phyloP scores from a whole-genome alignment of 2,113 vertebrate genomes.

The Leptobrachium leishanense region DNA sequence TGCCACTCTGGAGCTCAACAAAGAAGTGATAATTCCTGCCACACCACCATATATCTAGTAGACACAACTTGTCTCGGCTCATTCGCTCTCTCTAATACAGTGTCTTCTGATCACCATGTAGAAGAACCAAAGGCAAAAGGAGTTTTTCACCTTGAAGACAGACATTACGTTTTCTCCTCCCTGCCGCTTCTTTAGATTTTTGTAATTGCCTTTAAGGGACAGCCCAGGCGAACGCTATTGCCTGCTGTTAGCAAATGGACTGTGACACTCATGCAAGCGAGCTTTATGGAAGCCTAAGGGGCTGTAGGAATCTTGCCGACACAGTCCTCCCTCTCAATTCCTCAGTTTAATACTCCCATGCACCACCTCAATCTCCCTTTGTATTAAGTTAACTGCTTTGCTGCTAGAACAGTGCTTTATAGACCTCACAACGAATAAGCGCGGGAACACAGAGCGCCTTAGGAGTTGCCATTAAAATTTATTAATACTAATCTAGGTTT shows the following conservation, averaged over 20 bases:
- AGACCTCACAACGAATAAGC: background rate
- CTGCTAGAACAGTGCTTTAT: conserved; percentile 33
- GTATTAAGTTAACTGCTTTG: conserved; percentile 32
- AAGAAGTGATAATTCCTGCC: conserved; percentile 1
- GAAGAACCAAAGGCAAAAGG: conserved; percentile 8
- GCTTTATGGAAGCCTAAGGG: conserved; percentile 39
- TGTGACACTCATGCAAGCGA: conserved; percentile 33
- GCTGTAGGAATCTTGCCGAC: conserved; percentile 34
- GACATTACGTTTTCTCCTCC: background rate
- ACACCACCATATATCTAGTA: background rate
- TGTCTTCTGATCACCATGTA: conserved; percentile 9
- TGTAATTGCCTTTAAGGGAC: conserved; percentile 36
- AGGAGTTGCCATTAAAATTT: conserved; percentile 15
- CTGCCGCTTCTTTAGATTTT: conserved; percentile 24
- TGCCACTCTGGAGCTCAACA: background rate
- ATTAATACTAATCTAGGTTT: conserved; percentile 21
- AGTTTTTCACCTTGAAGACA: conserved; percentile 37
- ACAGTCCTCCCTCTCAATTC: conserved; percentile 36
- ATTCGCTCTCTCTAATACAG: background rate
- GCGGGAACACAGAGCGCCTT: background rate
- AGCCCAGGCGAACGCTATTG: conserved; percentile 22
- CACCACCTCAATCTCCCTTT: conserved; percentile 20
- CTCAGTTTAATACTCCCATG: conserved; percentile 41
- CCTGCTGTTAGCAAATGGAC: conserved; percentile 42
- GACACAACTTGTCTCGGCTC: background rate